A percentile compares a stretch with the other conserved stretches of the same genome.
Evolutionary conservation across 2,113 vertebrate genomes (phyloP).

Genomic region (Callorhinus ursinus): DNA sequence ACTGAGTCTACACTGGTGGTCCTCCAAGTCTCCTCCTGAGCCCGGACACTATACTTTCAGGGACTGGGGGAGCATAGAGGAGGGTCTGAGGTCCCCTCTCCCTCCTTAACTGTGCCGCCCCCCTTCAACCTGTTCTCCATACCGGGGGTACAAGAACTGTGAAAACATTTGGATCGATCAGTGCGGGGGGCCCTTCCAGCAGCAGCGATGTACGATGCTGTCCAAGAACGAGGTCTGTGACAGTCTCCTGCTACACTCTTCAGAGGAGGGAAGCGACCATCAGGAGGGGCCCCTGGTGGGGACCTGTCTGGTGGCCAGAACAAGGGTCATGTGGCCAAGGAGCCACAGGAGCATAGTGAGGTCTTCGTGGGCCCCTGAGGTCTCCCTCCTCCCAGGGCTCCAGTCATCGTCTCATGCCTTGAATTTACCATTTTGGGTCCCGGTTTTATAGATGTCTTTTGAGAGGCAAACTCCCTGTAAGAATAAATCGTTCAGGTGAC

Average conservation of each 20-base stretch:
- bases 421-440: neutral
- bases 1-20: rapidly evolving
- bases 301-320: rapidly evolving
- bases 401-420: neutral
- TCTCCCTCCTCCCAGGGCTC: neutral
- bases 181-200: rapidly evolving
- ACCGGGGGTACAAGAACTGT: rapidly evolving
- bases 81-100: neutral
- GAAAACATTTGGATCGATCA: neutral
- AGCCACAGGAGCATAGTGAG: neutral
- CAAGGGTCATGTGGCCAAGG: rapidly evolving
- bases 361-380: neutral
- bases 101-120: rapidly evolving
- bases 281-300: neutral
- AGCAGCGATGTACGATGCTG: rapidly evolving
- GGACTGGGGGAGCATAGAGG: neutral
- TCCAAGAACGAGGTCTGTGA: rapidly evolving
- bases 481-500: neutral
- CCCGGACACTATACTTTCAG: no score
- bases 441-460: neutral
- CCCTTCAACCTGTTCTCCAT: neutral
- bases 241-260: neutral
- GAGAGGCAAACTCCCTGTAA: neutral
- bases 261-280: rapidly evolving
- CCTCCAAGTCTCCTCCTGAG: neutral